phyloP scores from a whole-genome alignment of 2,888 invertebrate genomes.

The Phyto melanocephala region DNA sequence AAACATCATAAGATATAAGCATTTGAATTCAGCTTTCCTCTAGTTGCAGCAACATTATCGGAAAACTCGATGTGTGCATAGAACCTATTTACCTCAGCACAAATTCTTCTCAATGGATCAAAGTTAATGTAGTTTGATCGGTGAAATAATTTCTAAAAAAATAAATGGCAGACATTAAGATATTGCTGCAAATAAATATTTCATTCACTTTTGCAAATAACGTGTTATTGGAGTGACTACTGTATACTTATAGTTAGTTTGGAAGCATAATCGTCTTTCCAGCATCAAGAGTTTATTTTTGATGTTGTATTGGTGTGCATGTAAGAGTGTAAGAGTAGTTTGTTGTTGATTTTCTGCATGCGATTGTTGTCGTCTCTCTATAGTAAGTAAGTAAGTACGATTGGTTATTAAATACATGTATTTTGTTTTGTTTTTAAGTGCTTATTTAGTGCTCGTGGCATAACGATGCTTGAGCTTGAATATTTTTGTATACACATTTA shows the following conservation, averaged over 20 bases:
- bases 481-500: not conserved
- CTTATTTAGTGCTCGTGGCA: slow-evolving; percentile 53
- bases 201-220: too few species aligned
- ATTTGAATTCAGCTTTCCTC: too few species aligned
- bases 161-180: too few species aligned
- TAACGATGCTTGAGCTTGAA: slow-evolving; percentile 43
- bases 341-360: slow-evolving; percentile 1
- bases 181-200: too few species aligned
- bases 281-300: not conserved
- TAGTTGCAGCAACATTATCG: too few species aligned
- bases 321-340: not conserved
- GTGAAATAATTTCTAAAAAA: too few species aligned
- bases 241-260: not conserved
- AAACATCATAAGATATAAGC: too few species aligned
- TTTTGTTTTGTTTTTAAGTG: slow-evolving; percentile 32
- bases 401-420: not conserved
- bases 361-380: not conserved
- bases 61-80: too few species aligned
- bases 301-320: not conserved
- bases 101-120: too few species aligned
- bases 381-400: not conserved
- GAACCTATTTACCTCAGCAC: too few species aligned
- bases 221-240: not conserved
- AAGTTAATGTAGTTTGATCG: too few species aligned
- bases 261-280: not conserved